Conservation (phyloP, 2,888 invertebrate genomes). For the Epistrophella euchroma region DNA sequence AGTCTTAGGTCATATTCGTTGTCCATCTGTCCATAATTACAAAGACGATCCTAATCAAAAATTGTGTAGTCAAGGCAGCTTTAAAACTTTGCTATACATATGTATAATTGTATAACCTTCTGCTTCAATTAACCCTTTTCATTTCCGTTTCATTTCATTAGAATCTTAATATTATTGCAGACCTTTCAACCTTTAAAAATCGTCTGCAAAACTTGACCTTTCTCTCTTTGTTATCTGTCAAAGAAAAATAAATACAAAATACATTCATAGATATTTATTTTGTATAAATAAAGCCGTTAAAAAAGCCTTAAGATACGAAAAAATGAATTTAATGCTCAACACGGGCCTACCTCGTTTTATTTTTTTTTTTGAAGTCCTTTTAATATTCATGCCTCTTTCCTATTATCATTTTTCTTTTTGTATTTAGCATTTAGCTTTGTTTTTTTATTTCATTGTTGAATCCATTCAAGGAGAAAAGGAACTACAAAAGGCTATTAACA, state of each 20-base stretch:
- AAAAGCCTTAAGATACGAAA: constrained; percentile 27
- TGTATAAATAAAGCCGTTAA: constrained; percentile 7
- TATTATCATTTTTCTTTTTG: not conserved
- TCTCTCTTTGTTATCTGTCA: constrained; percentile 17
- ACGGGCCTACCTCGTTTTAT: constrained; percentile 41
- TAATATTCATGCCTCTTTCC: constrained; percentile 15
- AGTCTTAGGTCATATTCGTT: not conserved
- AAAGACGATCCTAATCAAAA: constrained; percentile 3
- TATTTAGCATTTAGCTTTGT: not conserved
- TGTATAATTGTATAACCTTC: not conserved
- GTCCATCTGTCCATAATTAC: not conserved
- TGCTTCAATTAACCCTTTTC: constrained; percentile 21
- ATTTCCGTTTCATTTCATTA: constrained; percentile 29
- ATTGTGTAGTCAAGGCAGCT: not conserved
- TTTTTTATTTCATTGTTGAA: not conserved
- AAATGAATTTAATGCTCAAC: constrained; percentile 53
- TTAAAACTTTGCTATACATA: not conserved
- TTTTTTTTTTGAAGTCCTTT: constrained; percentile 31
- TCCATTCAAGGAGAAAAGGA: constrained; percentile 6
- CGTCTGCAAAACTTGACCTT: constrained; percentile 30
- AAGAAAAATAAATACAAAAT: constrained; percentile 53
- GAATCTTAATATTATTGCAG: not conserved
- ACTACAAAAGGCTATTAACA: constrained; percentile 54
- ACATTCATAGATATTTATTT: not conserved
- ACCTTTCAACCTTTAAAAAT: constrained; percentile 19